Conservation (phyloP, 1,140 invertebrate species). For the Diabrotica virgifera region DNA sequence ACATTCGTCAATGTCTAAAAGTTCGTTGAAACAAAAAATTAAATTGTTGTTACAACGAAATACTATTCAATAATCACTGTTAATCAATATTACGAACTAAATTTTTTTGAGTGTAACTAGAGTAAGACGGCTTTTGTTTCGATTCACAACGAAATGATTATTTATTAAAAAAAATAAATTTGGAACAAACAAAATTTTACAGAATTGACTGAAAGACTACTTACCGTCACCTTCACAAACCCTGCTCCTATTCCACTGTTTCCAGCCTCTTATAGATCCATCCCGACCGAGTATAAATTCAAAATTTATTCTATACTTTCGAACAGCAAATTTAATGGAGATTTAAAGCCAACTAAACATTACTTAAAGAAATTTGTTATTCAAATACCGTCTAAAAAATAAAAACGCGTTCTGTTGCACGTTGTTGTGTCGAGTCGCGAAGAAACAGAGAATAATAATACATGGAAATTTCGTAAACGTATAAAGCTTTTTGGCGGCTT, state of each 20-base stretch:
- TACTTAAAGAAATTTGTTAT: conserved; percentile 14
- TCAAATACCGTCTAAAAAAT: conserved; percentile 2
- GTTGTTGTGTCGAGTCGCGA: neutral
- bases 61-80: too few species aligned
- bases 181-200: too few species aligned
- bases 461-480: neutral
- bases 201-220: too few species aligned
- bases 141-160: too few species aligned
- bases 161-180: too few species aligned
- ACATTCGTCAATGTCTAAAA: too few species aligned
- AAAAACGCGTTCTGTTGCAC: conserved; percentile 1
- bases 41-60: too few species aligned
- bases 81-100: too few species aligned
- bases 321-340: conserved; percentile 16
- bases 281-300: conserved; percentile 5
- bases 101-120: too few species aligned
- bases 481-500: neutral
- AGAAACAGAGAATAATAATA: neutral
- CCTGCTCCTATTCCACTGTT: neutral
- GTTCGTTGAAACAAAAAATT: too few species aligned
- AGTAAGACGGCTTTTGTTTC: too few species aligned
- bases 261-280: conserved; percentile 1
- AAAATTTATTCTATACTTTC: conserved; percentile 14
- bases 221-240: too few species aligned
- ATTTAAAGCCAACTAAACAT: conserved; percentile 10